Evolutionary conservation across 2,888 invertebrate genomes (phyloP), one percentile per base, ranked within the genome.

Genomic region (Abrostola triplasia): DNA sequence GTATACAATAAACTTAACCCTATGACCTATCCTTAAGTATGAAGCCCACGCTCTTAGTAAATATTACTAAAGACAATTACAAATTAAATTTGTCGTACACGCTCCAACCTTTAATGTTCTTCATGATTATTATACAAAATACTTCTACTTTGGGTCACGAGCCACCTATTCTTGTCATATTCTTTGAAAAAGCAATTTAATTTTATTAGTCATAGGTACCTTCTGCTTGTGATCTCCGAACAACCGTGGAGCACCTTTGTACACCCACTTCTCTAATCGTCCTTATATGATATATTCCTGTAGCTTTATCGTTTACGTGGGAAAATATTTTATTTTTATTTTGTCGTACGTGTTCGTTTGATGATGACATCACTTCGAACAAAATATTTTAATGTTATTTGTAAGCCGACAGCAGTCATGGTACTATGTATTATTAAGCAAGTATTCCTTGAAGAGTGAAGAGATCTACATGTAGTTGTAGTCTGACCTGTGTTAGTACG

Each of bases 151-250:
- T 13, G n/a, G n/a, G n/a, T 47, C 24, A 47, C 9, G 24, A 47
- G 44, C 13, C 24, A 47, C 24, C 24, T 47, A 47, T 47, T 47
- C 13, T 47, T 47, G 44, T 47, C 44, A 47, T 47, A 47, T 4
- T 47, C 44, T 44, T 24, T 47, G 44, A 7, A 9, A 47, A 47
- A 47, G 44, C 13, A 47, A 47, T 47, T 47, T 47, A 47, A 47
- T 47, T 47, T 47, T 47, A 47, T 47, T 47, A 47, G 44, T 24
- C 2, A 47, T 47, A n/a, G n/a, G n/a, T n/a, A n/a, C 44, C 13
- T 47, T 13, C 13, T 47, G 44, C 8, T 8, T 47, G 44, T 8
- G 44, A 47, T 24, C 24, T 47, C 44, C 4, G 44, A 9, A 47
- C 13, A 24, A 47, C 10, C 24, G 44, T 24, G 13, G 13, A 47